These are phyloP conservation scores for Montipora capricornis DNA, from an alignment of 64 coral and sea anemone genomes.

Conservation along the genomic window DNA sequence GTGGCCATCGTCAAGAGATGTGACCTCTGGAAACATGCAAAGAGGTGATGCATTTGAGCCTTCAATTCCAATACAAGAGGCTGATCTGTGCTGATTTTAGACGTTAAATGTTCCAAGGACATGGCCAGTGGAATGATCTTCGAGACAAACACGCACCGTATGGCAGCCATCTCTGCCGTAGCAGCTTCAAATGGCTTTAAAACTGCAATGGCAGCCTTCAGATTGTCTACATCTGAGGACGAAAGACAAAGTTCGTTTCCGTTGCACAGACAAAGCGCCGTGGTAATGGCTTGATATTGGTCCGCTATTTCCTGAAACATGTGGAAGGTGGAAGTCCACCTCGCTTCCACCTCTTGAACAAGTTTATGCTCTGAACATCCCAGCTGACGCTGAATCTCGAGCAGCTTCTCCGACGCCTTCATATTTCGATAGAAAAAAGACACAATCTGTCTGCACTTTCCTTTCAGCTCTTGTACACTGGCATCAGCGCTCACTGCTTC, in stretches of 20 bases:
- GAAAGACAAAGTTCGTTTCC: conserved; percentile 30
- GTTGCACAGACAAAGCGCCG: conserved; percentile 41
- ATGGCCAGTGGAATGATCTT: conserved; percentile 40
- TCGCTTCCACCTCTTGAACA: conserved; percentile 17
- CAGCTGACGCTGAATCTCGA: conserved; percentile 17
- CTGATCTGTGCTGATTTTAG: background rate
- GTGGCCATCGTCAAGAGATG: conserved; percentile 15
- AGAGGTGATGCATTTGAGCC: conserved; percentile 17
- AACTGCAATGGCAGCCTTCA: conserved; percentile 19
- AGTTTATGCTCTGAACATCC: conserved; percentile 13
- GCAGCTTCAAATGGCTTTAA: conserved; percentile 29
- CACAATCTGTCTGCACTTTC: conserved; percentile 39
- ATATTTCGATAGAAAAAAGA: conserved; percentile 32
- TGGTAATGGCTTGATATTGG: conserved; percentile 34
- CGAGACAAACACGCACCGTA: conserved; percentile 3
- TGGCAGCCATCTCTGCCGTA: conserved; percentile 27
- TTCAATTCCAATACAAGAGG: conserved; percentile 16
- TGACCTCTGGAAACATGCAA: background rate
- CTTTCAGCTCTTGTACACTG: conserved; percentile 31
- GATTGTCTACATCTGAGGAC: conserved; percentile 18
- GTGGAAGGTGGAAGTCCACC: conserved; percentile 34
- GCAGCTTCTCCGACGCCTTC: conserved; percentile 28
- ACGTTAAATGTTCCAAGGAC: conserved; percentile 38
- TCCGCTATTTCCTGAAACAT: conserved; percentile 42
- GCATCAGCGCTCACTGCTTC: conserved; percentile 30